A percentile compares a stretch with the other conserved stretches of the same genome.
These are phyloP conservation scores for Sitophilus oryzae DNA, from an alignment of 1,140 invertebrate genomes.

Conservation along the genomic window DNA sequence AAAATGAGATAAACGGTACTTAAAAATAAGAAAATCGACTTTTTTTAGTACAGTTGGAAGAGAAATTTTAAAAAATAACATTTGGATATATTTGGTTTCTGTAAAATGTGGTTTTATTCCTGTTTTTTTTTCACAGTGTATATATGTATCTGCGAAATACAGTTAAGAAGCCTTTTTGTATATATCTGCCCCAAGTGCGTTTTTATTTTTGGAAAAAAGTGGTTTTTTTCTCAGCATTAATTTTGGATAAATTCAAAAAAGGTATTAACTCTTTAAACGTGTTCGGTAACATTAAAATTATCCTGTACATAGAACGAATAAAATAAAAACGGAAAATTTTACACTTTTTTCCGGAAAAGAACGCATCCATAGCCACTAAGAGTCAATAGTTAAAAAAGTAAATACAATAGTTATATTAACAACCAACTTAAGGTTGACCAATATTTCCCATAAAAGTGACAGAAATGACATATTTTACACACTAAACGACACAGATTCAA, in stretches of 20 bases:
- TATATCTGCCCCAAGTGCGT: constrained; percentile 18
- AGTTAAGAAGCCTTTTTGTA: constrained; percentile 31
- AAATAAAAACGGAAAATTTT: constrained; percentile 13
- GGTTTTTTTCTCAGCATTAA: neutral
- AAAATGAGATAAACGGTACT: constrained; percentile 12
- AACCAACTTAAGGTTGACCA: constrained; percentile 30
- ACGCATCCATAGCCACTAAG: constrained; percentile 34
- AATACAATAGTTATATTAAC: constrained; percentile 35
- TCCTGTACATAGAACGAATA: constrained; percentile 10
- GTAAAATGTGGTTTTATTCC: constrained; percentile 32
- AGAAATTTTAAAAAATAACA: constrained; percentile 1
- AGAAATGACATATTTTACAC: constrained; percentile 29
- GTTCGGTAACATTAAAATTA: too few species aligned
- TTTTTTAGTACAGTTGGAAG: constrained; percentile 12
- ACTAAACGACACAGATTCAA: constrained; percentile 15
- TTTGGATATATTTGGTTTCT: constrained; percentile 11
- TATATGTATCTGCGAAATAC: constrained; percentile 19
- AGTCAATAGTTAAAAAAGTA: constrained; percentile 38
- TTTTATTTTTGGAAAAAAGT: constrained; percentile 1
- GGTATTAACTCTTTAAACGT: too few species aligned
- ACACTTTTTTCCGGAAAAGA: constrained; percentile 19
- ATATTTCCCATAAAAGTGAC: constrained; percentile 43
- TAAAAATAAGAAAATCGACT: constrained; percentile 14
- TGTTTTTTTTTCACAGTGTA: constrained; percentile 14
- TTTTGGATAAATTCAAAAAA: too few species aligned